phyloP scores from a whole-genome alignment of 1,140 invertebrate species.

The Phymorhynchus buccinoides region DNA sequence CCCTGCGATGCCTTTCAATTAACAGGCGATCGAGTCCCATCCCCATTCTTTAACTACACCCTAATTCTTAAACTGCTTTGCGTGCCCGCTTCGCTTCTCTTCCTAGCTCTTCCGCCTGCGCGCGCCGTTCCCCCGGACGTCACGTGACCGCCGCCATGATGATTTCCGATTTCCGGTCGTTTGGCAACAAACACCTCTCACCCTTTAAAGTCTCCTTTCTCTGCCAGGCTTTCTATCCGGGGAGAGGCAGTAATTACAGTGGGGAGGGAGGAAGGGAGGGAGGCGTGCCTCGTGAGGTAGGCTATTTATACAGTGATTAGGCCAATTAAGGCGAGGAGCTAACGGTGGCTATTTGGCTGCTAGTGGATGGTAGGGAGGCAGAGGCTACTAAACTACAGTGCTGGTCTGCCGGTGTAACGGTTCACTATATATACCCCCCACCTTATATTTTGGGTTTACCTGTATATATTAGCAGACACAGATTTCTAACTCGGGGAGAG shows the following conservation, averaged over 20 bases:
- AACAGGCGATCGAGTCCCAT: conserved; percentile 19
- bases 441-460: not conserved
- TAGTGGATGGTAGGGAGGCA: not conserved
- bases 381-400: not conserved
- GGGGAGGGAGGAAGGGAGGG: no score
- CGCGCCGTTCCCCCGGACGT: not conserved
- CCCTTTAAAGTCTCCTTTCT: not conserved
- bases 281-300: conserved; percentile 11
- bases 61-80: conserved; percentile 21
- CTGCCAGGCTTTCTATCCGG: not conserved
- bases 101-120: not conserved
- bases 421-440: not conserved
- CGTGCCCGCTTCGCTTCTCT: not conserved
- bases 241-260: conserved; percentile 25
- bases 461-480: no score
- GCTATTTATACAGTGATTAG: conserved; percentile 29
- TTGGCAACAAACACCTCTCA: conserved; percentile 30
- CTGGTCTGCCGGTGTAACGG: not conserved
- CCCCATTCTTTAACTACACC: conserved; percentile 25
- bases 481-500: no score
- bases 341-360: not conserved
- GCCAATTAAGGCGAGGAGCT: conserved; percentile 11
- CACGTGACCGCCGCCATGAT: conserved; percentile 30
- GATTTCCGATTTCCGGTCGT: conserved; percentile 29
- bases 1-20: conserved; percentile 24